Base-by-base conservation (phyloP, 2,888 invertebrate genomes). In the Creontiades dilutus region DNA sequence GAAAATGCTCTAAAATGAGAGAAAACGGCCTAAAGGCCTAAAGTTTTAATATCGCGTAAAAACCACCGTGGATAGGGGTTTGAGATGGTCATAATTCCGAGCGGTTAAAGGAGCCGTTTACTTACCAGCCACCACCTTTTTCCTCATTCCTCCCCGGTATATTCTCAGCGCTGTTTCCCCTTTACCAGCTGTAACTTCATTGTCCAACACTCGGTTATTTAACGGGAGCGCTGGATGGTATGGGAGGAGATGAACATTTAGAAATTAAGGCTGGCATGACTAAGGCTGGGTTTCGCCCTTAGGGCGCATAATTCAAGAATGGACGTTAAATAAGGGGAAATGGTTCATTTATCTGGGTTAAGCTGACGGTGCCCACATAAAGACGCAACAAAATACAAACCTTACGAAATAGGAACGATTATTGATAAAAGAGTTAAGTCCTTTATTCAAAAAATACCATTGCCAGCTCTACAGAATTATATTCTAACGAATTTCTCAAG, bases 21-120 rank as follows among this genome's bases (percentile, higher is more conserved):
- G 57, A n/a, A n/a, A 7, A n/a, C 16, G 57, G 14, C 5, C 0
- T n/a, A 57, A n/a, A 14, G 19, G 57, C n/a, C n/a, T 16, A n/a
- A 14, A 57, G 19, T 57, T 57, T 57, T 57, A 57, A 57, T 57
- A 57, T 57, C 57, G 37, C 57, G 57, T n/a, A 57, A n/a, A 55
- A 57, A 57, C 57, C 57, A n/a, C 57, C 5, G 57, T 7, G 7
- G n/a, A 7, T n/a, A 37, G 57, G n/a, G 57, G 57, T n/a, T 57
- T 57, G 16, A 57, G n/a, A n/a, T n/a, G 57, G 57, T n/a, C 14
- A n/a, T n/a, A 57, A 57, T 57, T 57, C 57, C 16, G n/a, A 57
- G 57, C 57, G 57, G 57, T 57, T 57, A n/a, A 2, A 37, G 37
- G 2, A 37, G 37, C 37, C 37, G 57, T n/a, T 57, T n/a, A 57